phyloP scores from a whole-genome alignment of 2,888 invertebrate genomes.

The Thumatha senex region DNA sequence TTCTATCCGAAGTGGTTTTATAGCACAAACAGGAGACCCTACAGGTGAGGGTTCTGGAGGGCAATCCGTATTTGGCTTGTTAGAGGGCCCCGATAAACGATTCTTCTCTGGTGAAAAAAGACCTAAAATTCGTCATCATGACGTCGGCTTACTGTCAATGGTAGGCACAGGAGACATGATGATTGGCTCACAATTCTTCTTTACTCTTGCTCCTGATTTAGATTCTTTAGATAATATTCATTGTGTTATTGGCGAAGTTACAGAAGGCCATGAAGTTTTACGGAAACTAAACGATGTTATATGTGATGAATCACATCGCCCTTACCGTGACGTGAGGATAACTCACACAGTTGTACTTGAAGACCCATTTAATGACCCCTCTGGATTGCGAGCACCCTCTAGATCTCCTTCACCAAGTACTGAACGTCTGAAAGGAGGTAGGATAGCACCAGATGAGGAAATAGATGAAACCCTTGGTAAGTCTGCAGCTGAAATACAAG shows the following conservation, averaged over 20 bases:
- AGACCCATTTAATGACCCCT: slow-evolving; percentile 97
- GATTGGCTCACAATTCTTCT: slow-evolving; percentile 97
- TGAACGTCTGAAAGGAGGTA: slow-evolving; percentile 91
- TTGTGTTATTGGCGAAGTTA: slow-evolving; percentile 97
- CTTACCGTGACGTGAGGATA: slow-evolving; percentile 97
- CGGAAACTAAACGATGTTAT: slow-evolving; percentile 96
- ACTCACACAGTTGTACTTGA: slow-evolving; percentile 98
- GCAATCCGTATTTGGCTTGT: slow-evolving; percentile 92
- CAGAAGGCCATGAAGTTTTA: slow-evolving; percentile 95
- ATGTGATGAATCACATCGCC: slow-evolving; percentile 94
- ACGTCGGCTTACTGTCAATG: slow-evolving; percentile 95
- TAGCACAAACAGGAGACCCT: slow-evolving; percentile 99
- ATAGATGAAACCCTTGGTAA: slow-evolving; percentile 95
- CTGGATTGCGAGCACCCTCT: slow-evolving; percentile 89
- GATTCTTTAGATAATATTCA: slow-evolving; percentile 95
- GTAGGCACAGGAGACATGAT: slow-evolving; percentile 96
- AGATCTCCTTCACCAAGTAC: slow-evolving; percentile 95
- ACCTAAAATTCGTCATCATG: slow-evolving; percentile 95
- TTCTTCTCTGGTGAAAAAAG: slow-evolving; percentile 96
- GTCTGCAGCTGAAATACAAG: slow-evolving; percentile 92
- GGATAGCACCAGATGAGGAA: slow-evolving; percentile 96
- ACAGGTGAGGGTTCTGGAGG: slow-evolving; percentile 96
- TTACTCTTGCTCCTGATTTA: slow-evolving; percentile 94
- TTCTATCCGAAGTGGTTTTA: slow-evolving; percentile 95
- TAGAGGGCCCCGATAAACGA: slow-evolving; percentile 93